Conservation (phyloP, 2,797 vertebrate species). For the Austrolebias charrua region DNA sequence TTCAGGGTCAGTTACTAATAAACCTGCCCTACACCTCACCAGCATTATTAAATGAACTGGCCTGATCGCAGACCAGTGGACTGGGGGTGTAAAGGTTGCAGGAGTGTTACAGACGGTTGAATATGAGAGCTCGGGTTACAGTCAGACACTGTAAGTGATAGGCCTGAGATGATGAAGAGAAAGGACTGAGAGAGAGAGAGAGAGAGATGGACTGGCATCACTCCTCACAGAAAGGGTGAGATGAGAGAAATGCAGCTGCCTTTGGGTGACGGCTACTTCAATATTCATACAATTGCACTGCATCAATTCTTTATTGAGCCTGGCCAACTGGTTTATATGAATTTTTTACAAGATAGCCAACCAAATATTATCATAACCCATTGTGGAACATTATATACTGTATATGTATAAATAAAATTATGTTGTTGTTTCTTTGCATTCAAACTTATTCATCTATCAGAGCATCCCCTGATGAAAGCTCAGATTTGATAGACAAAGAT, state of each 20-base stretch:
- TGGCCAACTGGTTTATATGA: constrained; percentile 17
- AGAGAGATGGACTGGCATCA: constrained; percentile 24
- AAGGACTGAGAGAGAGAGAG: constrained; percentile 29
- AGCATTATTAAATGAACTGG: constrained; percentile 52
- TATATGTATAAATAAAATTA: too few species aligned
- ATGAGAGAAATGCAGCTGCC: constrained; percentile 47
- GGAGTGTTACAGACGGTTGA: constrained; percentile 59
- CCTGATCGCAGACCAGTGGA: constrained; percentile 63
- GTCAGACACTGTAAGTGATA: constrained; percentile 64
- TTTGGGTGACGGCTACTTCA: constrained; percentile 61
- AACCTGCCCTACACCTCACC: constrained; percentile 29
- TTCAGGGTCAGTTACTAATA: constrained; percentile 63
- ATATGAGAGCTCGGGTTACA: constrained; percentile 66
- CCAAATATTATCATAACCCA: neutral
- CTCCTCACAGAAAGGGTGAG: constrained; percentile 29
- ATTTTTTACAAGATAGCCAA: constrained; percentile 24
- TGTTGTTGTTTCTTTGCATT: constrained; percentile 7
- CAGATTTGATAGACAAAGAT: neutral
- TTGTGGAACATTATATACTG: neutral
- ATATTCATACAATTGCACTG: constrained; percentile 67
- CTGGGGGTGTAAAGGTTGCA: constrained; percentile 43
- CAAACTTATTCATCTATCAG: neutral
- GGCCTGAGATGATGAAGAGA: constrained; percentile 63
- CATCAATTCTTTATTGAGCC: constrained; percentile 43
- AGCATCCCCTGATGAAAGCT: neutral